Conservation (phyloP, 2,888 invertebrate species). For the Drosophila paramelanica region DNA sequence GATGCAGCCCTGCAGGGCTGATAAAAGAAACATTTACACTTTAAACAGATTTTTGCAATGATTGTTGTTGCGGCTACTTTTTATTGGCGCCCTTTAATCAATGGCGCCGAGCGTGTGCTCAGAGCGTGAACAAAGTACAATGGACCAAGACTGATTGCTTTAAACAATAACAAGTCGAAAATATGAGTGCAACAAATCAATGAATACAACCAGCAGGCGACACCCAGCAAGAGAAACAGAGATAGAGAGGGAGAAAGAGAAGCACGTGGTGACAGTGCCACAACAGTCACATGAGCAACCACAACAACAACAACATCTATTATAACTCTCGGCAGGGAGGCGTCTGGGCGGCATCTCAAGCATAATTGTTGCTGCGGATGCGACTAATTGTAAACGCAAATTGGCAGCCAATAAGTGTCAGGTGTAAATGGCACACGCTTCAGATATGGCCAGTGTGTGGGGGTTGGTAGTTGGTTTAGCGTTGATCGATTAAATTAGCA, state of each 20-base stretch:
- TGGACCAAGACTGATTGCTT: conserved; percentile 28
- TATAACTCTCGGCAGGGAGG: conserved; percentile 10
- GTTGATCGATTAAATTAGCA: conserved; percentile 75
- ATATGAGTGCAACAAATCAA: conserved; percentile 48
- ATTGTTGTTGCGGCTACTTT: conserved; percentile 7
- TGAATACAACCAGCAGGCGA: conserved; percentile 39
- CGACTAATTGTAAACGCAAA: conserved; percentile 73
- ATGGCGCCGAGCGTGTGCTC: conserved; percentile 18
- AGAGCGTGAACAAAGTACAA: conserved; percentile 50
- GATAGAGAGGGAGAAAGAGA: background rate
- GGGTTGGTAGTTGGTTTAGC: background rate
- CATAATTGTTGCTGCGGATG: conserved; percentile 69
- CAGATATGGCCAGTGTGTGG: conserved; percentile 5
- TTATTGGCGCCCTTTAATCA: conserved; percentile 37
- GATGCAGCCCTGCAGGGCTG: conserved; percentile 11
- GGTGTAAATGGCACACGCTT: conserved; percentile 65
- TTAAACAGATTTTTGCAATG: background rate
- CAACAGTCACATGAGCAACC: conserved; percentile 42
- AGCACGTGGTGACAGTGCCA: conserved; percentile 51
- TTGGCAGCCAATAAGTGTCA: conserved; percentile 68
- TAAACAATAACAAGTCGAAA: conserved; percentile 35
- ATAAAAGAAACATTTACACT: background rate
- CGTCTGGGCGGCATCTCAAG: conserved; percentile 16
- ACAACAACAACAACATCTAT: conserved; percentile 27
- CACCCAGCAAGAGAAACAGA: conserved; percentile 13